Conservation (phyloP, 2,888 invertebrate species). For the Volucella inflata region DNA sequence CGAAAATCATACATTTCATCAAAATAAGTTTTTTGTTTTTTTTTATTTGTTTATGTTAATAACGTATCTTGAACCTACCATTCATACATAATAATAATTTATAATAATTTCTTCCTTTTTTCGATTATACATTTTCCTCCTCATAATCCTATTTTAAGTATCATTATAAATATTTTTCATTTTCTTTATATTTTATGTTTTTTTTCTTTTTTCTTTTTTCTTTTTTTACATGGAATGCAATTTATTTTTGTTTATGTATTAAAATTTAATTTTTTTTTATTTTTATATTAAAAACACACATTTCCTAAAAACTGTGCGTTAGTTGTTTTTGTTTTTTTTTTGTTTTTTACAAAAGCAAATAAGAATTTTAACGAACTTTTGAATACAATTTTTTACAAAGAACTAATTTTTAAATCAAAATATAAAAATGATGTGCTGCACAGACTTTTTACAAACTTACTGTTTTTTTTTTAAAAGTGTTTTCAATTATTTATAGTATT, state of each 20-base stretch:
- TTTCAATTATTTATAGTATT: conserved; percentile 14
- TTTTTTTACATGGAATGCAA: conserved; percentile 83
- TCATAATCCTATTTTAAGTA: conserved; percentile 62
- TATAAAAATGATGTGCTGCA: conserved; percentile 31
- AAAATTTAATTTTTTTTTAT: conserved; percentile 63
- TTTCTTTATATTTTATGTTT: conserved; percentile 72
- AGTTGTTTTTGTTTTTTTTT: neutral
- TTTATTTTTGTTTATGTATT: conserved; percentile 62
- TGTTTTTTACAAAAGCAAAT: conserved; percentile 23
- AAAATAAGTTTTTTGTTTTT: conserved; percentile 77
- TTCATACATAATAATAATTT: conserved; percentile 76
- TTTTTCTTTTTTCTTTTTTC: conserved; percentile 40
- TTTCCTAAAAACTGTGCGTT: conserved; percentile 45
- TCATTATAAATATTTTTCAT: conserved; percentile 65
- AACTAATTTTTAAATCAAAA: conserved; percentile 39
- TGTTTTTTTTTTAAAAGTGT: conserved; percentile 45
- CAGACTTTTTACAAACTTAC: conserved; percentile 34
- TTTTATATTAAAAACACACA: conserved; percentile 57
- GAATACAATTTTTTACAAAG: conserved; percentile 16
- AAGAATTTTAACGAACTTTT: conserved; percentile 38
- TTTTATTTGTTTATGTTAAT: conserved; percentile 76
- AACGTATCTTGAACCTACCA: conserved; percentile 79
- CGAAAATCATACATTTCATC: conserved; percentile 76
- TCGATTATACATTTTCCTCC: conserved; percentile 50
- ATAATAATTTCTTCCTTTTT: conserved; percentile 62